phyloP scores from a whole-genome alignment of 2,113 vertebrate genomes.

The Apteryx owenii region DNA sequence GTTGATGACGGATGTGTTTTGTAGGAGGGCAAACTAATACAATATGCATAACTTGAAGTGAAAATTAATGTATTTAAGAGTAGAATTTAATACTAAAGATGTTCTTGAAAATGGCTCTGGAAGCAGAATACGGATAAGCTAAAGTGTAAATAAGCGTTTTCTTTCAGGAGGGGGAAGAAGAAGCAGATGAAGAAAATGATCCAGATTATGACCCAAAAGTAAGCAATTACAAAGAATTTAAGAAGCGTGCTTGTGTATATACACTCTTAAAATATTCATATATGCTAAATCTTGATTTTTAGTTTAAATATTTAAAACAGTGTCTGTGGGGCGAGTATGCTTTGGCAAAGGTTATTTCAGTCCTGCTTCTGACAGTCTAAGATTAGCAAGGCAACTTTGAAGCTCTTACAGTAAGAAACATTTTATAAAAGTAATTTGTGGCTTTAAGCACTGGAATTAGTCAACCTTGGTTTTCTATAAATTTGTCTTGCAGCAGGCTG shows the following conservation, averaged over 20 bases:
- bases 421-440: neutral
- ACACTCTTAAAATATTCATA: neutral
- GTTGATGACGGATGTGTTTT: neutral
- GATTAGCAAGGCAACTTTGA: neutral
- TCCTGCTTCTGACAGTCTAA: neutral
- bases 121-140: neutral
- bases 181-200: conserved; percentile 98
- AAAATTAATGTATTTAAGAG: neutral
- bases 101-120: neutral
- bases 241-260: neutral
- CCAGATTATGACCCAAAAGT: conserved; percentile 97
- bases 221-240: conserved; percentile 46
- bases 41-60: neutral
- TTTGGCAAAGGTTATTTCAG: neutral
- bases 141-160: neutral
- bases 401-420: neutral
- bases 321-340: neutral
- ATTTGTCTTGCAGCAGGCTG: neutral
- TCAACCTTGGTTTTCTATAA: neutral
- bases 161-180: conserved; percentile 95
- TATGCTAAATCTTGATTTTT: neutral
- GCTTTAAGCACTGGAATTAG: neutral
- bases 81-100: neutral
- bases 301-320: neutral
- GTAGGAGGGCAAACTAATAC: neutral